A percentile compares a stretch with the other conserved stretches of the same genome.
These are phyloP conservation scores for Littorina saxatilis DNA, from an alignment of 1,140 invertebrate species.

Conservation along the genomic window DNA sequence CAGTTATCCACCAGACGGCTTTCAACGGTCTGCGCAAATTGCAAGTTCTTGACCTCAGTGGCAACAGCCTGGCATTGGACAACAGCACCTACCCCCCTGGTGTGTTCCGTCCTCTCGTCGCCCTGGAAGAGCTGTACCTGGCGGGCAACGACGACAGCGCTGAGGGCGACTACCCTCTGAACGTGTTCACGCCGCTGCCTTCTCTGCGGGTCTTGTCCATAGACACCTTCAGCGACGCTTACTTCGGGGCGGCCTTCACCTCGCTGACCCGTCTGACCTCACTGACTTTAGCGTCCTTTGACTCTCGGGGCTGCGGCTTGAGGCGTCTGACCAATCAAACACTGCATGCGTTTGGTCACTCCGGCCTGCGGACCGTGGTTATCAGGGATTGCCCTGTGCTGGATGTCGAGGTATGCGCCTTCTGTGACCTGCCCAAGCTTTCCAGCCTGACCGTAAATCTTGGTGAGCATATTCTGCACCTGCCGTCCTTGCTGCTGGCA, in stretches of 20 bases:
- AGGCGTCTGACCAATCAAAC: neutral
- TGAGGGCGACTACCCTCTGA: neutral
- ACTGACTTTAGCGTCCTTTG: neutral
- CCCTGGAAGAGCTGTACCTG: neutral
- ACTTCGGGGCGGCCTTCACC: neutral
- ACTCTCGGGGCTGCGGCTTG: neutral
- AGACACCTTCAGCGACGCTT: neutral
- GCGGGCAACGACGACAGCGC: neutral
- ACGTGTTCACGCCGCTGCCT: neutral
- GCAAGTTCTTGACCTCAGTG: neutral
- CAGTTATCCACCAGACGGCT: neutral
- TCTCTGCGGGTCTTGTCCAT: constrained; percentile 2
- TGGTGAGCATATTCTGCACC: neutral
- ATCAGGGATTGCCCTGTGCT: neutral
- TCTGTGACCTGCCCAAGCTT: constrained; percentile 7
- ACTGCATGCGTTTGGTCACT: neutral
- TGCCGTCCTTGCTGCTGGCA: neutral
- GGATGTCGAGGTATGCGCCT: neutral
- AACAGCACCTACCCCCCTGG: neutral
- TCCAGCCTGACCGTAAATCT: neutral
- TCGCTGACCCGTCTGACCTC: neutral
- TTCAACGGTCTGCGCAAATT: neutral
- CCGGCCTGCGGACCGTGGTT: neutral
- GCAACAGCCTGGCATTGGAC: neutral
- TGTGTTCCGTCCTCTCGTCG: neutral